Base-by-base conservation (phyloP, 2,797 vertebrate genomes). In the Alcedo atthis region DNA sequence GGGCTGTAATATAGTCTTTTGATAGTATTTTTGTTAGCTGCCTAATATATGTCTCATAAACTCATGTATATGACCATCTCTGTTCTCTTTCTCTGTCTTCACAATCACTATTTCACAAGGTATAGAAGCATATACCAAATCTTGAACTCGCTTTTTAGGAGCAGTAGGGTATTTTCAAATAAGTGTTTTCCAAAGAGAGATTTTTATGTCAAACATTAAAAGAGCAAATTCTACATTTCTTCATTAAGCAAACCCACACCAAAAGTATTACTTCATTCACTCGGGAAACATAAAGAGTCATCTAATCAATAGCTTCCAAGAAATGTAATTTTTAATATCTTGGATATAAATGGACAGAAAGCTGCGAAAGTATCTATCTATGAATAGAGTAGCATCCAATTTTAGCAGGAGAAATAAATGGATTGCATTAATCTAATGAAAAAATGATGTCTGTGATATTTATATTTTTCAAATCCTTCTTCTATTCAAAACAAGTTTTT, bases 321-420 rank as follows among this genome's bases (percentile, higher is more conserved):
- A 81, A 87, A 82, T n/a, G 14, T 16, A 77, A 73, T 80, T 94
- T 86, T 91, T 10, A 77, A 77, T 82, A 89, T 40, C 19, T 70
- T 74, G 19, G 61, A 92, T 90, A 94, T 35, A 89, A 92, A 81
- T 45, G 16, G 32, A 15, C 25, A 92, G 43, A 82, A 93, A 82
- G 6, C 26, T 48, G 35, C 9, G 42, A 68, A 89, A 89, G n/a
- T 55, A 76, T 64, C 21, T 64, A 82, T 87, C 45, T 81, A 21
- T 69, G 67, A 86, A 71, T 32, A 85, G 11, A 54, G 16, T 43
- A 73, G 16, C 4, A 1, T 48, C n/a, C 30, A 75, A 30, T 54
- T 88, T 84, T 83, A 92, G 54, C 22, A 84, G 18, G 4, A 81
- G 51, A 93, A 94, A 84, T 79, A 62, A 79, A 89, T 67, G 10